Base-by-base conservation (phyloP, 2,888 invertebrate species). In the Cheiracanthium punctorium region DNA sequence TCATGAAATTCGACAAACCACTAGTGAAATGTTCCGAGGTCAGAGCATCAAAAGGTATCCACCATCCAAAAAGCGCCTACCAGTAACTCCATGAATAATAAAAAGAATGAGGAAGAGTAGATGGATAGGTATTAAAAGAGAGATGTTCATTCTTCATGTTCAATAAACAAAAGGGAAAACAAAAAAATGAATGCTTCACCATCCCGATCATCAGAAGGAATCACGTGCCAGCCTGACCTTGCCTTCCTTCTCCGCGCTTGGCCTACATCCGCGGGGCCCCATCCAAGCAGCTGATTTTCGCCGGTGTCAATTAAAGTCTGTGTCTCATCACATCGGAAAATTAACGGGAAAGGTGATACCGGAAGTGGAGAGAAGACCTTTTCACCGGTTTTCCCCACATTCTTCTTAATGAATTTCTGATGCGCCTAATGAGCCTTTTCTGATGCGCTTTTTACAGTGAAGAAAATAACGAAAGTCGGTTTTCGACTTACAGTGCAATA, bases 261-360 rank as follows among this genome's bases (percentile, higher is more conserved):
- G 77, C 82, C 82, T 84, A 84, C 32, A 84, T 84, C 77, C 67
- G 12, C 43, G 14, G 82, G 71, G 24, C 58, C 24, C n/a, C 24
- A 58, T 24, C 24, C 20, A 58, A 58, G 10, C 43, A 48, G 43
- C 43, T 48, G 43, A 48, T 17, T 48, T n/a, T 37, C 14, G 10
- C 37, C 37, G 48, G 48, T 7, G 58, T 17, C 58, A 58, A 58
- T 58, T 58, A 58, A 5, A 20, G 58, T 58, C 12, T n/a, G 58
- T 58, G 24, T 24, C 24, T 17, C n/a, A n/a, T n/a, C 4, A 24
- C 24, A 17, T 24, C 24, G 1, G n/a, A 5, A 24, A n/a, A 82
- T 77, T 82, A 65, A 29, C 30, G 48, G 64, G 74, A 52, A 72
- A 65, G 29, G 41, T 28, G 43, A 52, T 74, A 67, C 82, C 75